Conservation (phyloP, 2,797 vertebrate species). For the Yasuhikotakia modesta region DNA sequence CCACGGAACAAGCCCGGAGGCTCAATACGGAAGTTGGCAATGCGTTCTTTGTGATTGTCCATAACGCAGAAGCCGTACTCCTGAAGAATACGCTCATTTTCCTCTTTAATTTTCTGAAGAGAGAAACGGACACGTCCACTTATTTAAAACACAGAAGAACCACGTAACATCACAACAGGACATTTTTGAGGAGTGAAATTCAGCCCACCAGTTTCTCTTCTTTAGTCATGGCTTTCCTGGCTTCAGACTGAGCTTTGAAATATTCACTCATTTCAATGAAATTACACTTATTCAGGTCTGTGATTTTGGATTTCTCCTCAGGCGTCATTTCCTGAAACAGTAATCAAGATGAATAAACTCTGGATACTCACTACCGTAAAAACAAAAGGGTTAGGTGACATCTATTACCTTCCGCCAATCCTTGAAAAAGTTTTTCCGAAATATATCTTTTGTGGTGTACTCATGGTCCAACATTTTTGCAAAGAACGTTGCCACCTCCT, state of each 20-base stretch:
- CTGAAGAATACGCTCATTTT: conserved; percentile 90
- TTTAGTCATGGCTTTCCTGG: conserved; percentile 94
- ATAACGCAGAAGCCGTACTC: conserved; percentile 95
- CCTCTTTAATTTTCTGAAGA: conserved; percentile 91
- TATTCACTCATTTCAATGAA: conserved; percentile 90
- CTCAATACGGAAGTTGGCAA: conserved; percentile 98
- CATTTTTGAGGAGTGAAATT: background rate
- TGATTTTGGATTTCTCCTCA: conserved; percentile 89
- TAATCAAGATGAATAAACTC: background rate
- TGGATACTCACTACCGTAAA: background rate
- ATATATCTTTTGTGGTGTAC: conserved; percentile 97
- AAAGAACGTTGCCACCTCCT: conserved; percentile 98
- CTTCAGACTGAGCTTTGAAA: conserved; percentile 96
- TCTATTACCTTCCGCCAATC: conserved; percentile 93
- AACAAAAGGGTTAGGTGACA: background rate
- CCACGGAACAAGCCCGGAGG: conserved; percentile 95
- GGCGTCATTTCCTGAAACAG: conserved; percentile 89
- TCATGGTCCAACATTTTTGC: conserved; percentile 99
- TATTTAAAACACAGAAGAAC: background rate
- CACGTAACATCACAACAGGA: background rate
- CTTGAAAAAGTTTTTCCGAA: conserved; percentile 99
- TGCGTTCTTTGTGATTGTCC: conserved; percentile 97
- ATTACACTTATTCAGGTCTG: conserved; percentile 92
- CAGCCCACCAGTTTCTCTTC: conserved; percentile 88
- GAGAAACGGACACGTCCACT: background rate